phyloP scores from a whole-genome alignment of 2,888 invertebrate species.

The Diplazon laetatorius region DNA sequence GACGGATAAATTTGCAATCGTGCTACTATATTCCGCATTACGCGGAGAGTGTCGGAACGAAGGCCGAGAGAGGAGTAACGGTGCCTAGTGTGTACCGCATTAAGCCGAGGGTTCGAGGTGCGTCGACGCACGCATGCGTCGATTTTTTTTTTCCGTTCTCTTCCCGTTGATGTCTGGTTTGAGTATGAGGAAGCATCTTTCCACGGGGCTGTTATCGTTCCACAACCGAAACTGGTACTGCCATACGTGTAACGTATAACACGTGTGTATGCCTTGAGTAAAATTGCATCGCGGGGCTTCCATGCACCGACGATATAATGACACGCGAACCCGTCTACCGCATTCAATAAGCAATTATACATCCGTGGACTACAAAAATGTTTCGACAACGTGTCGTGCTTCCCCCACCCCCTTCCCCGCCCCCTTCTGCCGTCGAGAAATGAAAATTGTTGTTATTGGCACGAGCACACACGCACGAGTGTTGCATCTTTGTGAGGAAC shows the following conservation, averaged over 20 bases:
- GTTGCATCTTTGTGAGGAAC: constrained; percentile 4
- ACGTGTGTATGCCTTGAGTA: not conserved
- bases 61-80: constrained; percentile 60
- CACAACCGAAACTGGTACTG: constrained; percentile 33
- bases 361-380: not conserved
- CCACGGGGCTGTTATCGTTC: not conserved
- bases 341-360: not conserved
- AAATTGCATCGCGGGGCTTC: constrained; percentile 5
- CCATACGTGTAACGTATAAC: not conserved
- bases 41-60: constrained; percentile 19
- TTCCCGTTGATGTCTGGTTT: constrained; percentile 29
- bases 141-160: not conserved
- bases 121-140: constrained; percentile 49
- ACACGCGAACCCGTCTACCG: not conserved
- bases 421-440: too few species aligned
- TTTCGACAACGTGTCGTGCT: too few species aligned
- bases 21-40: constrained; percentile 25
- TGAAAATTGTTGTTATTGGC: constrained; percentile 3
- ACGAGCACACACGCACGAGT: constrained; percentile 15
- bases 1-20: constrained; percentile 47
- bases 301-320: constrained; percentile 2
- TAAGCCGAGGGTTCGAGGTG: constrained; percentile 19
- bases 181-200: constrained; percentile 43
- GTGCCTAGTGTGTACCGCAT: constrained; percentile 39
- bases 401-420: too few species aligned